These are phyloP conservation scores for Cataglyphis hispanica DNA, from an alignment of 1,140 invertebrate species.

Conservation along the genomic window DNA sequence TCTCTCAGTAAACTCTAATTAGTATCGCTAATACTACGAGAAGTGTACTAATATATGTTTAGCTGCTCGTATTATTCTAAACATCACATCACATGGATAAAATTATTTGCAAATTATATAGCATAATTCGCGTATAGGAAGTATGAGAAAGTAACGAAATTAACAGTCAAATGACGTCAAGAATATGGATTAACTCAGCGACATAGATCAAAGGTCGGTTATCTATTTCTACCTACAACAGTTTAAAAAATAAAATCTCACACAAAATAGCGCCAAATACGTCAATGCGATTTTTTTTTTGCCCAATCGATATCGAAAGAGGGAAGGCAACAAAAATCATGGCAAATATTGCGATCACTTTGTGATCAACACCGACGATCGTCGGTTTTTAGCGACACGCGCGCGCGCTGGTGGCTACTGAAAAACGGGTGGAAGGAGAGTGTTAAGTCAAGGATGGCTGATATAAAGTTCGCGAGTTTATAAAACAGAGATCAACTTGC, in stretches of 20 bases:
- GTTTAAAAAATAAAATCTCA: background rate
- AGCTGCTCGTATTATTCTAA: too few species aligned
- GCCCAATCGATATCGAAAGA: background rate
- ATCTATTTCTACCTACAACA: background rate
- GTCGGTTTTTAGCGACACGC: conserved; percentile 17
- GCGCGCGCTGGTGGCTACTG: conserved; percentile 47
- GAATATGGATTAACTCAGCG: background rate
- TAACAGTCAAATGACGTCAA: background rate
- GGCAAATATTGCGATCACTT: conserved; percentile 5
- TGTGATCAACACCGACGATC: background rate
- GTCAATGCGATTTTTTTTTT: background rate
- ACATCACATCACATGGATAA: background rate
- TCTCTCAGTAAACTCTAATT: too few species aligned
- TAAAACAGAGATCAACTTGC: conserved; percentile 69
- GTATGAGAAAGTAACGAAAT: background rate
- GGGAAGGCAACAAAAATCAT: background rate
- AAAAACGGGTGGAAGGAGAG: conserved; percentile 69
- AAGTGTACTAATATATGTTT: too few species aligned
- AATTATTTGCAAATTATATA: background rate
- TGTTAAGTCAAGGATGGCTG: conserved; percentile 71
- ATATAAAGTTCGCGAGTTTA: conserved; percentile 69
- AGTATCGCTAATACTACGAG: too few species aligned
- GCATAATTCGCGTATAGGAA: background rate
- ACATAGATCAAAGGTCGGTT: background rate
- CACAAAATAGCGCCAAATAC: background rate